phyloP scores from a whole-genome alignment of 2,113 vertebrate genomes.

The Menura novaehollandiae region DNA sequence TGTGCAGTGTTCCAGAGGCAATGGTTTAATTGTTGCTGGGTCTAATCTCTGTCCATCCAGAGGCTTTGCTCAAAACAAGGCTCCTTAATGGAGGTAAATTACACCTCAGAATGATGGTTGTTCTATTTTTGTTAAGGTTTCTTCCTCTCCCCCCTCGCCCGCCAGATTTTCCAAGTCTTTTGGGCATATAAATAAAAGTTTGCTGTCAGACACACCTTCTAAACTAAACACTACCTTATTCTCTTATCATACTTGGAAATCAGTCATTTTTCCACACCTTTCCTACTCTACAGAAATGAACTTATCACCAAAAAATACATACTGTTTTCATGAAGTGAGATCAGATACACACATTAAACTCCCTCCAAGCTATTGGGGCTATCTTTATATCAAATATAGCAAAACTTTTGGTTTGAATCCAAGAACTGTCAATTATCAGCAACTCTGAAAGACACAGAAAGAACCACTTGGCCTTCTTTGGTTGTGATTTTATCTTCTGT shows the following conservation, averaged over 20 bases:
- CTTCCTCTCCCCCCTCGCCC: not conserved
- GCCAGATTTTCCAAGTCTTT: not conserved
- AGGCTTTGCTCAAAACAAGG: not conserved
- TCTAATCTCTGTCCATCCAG: not conserved
- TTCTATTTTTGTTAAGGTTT: not conserved
- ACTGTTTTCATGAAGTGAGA: not conserved
- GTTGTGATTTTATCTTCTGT: not conserved
- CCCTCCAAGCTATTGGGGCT: not conserved
- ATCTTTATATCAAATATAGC: not conserved
- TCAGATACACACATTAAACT: not conserved
- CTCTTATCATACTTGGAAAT: not conserved
- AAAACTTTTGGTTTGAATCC: not conserved
- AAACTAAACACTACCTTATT: not conserved
- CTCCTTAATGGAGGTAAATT: not conserved
- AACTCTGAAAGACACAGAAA: not conserved
- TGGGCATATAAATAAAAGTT: not conserved
- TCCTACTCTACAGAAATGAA: not conserved
- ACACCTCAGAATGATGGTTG: not conserved
- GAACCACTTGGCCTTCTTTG: not conserved
- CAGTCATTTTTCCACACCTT: not conserved
- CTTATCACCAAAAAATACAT: not conserved
- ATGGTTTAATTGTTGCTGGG: not conserved
- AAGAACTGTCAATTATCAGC: not conserved
- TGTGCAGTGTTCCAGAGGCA: not conserved
- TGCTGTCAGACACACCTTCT: not conserved